Evolutionary conservation across 2,888 invertebrate genomes (phyloP).

Genomic region (Brachycybe producta): DNA sequence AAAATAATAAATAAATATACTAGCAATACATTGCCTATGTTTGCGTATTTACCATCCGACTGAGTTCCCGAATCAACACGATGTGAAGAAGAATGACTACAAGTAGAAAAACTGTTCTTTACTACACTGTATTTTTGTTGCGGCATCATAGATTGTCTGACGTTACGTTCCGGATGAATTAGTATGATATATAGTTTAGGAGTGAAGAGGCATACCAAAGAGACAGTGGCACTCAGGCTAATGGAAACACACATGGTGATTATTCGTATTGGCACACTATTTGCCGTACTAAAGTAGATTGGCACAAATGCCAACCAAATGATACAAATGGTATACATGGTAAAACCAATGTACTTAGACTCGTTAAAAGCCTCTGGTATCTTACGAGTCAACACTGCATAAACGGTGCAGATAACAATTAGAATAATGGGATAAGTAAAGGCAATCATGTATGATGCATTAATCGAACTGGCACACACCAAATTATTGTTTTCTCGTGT

Average conservation of each 20-base stretch:
- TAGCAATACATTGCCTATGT: background rate
- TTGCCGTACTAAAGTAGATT: constrained; percentile 46
- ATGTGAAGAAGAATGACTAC: constrained; percentile 26
- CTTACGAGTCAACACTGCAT: constrained; percentile 88
- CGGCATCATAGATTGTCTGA: constrained; percentile 49
- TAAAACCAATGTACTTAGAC: constrained; percentile 65
- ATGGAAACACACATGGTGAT: constrained; percentile 94
- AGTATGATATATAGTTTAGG: constrained; percentile 87
- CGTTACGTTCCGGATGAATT: constrained; percentile 75
- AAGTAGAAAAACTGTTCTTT: constrained; percentile 19
- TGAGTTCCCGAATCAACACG: constrained; percentile 34
- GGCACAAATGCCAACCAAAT: constrained; percentile 81
- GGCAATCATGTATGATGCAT: constrained; percentile 52
- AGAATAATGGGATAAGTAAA: constrained; percentile 80
- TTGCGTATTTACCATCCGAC: constrained; percentile 29
- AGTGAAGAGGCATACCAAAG: constrained; percentile 81
- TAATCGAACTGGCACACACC: constrained; percentile 82
- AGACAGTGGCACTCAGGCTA: constrained; percentile 83
- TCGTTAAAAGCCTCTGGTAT: constrained; percentile 98
- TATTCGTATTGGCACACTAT: constrained; percentile 61
- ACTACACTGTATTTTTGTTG: constrained; percentile 21
- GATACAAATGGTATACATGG: constrained; percentile 97
- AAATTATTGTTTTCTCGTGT: constrained; percentile 82
- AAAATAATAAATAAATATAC: background rate
- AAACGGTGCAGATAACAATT: constrained; percentile 83